Evolutionary conservation across 2,113 vertebrate genomes (phyloP).

Genomic region (Crotalus helleri): DNA sequence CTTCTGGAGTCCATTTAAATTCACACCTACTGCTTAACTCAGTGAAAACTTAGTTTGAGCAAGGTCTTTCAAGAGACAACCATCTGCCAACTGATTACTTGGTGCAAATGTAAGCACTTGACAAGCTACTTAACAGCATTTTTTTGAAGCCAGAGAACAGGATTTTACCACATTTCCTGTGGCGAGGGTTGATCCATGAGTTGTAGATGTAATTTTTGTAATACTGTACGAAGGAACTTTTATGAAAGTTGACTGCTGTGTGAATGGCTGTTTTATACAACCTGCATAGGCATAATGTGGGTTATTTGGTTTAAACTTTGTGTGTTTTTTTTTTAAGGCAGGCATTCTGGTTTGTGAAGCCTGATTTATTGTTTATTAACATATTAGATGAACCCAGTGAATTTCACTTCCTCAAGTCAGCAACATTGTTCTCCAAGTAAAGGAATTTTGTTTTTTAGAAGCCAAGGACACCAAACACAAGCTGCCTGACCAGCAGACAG

Average conservation of each 20-base stretch:
- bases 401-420: not conserved
- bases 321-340: not conserved
- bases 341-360: not conserved
- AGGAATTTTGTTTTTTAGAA: not conserved
- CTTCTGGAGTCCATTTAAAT: no score
- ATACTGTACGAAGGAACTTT: not conserved
- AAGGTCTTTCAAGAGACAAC: not conserved
- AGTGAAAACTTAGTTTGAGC: not conserved
- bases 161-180: not conserved
- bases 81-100: not conserved
- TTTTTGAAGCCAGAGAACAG: not conserved
- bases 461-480: not conserved
- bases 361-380: not conserved
- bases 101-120: not conserved
- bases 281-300: not conserved
- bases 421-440: not conserved
- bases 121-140: not conserved
- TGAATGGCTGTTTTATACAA: not conserved
- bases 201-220: not conserved
- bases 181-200: not conserved
- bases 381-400: not conserved
- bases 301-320: not conserved
- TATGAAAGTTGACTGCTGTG: not conserved
- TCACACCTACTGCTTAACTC: no score
- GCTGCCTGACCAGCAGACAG: not conserved